Evolutionary conservation across 2,888 invertebrate species (phyloP), one percentile per base, ranked within the genome.

Genomic region (Lasioglossum vierecki): DNA sequence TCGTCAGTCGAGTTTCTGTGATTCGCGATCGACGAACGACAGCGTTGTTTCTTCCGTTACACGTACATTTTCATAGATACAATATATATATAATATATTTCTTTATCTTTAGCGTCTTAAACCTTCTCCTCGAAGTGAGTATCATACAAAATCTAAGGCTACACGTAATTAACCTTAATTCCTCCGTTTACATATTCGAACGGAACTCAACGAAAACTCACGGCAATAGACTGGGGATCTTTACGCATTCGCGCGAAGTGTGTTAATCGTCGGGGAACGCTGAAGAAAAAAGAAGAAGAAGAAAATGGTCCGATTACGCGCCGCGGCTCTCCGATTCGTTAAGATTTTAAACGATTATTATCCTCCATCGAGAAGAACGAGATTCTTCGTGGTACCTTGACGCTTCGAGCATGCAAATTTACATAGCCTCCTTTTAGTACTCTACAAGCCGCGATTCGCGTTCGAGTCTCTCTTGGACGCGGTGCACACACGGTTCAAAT

Each of bases 91-190:
- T 60, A 78, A 82, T 74, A 81, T 76, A 81, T 82, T 80, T 87
- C 70, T 85, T 83, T 79, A 86, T 90, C 80, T 86, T 81, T 83
- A 84, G 86, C 83, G 76, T 39, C 30, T 63, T 88, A 80, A 82
- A 82, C 81, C 74, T 87, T 72, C 83, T 77, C 75, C 76, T 76
- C 82, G 83, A 87, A 84, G 82, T 88, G 86, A 91, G 89, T 92
- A 92, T 92, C 88, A 91, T 92, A 92, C 89, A 92, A 92, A 92
- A 92, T 90, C 91, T 91, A 92, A 90, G 77, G 86, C 88, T 92
- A 91, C 87, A 89, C 82, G 84, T 88, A 90, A 88, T 90, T 87
- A 88, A 86, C 49, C 73, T 88, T 80, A 86, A 91, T 88, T 80
- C 79, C 82, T 84, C 81, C 80, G 72, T 87, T 82, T 85, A 82